Conservation (phyloP, 2,797 vertebrate genomes). For the Amblyraja radiata region DNA sequence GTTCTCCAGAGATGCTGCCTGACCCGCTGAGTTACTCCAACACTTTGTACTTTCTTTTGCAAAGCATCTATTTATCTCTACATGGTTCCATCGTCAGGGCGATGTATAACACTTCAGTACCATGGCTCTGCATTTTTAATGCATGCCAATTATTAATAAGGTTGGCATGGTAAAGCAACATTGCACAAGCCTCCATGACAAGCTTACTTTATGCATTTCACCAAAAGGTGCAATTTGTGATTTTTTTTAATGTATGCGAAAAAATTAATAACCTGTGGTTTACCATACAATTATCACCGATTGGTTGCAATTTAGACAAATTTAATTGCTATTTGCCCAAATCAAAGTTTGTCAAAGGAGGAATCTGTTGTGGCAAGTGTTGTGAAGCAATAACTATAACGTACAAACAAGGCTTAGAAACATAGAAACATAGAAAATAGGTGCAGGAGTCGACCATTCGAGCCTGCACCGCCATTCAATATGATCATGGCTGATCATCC, state of each 20-base stretch:
- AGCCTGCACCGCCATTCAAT: too few species aligned
- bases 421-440: too few species aligned
- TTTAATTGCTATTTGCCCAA: not conserved
- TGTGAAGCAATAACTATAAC: not conserved
- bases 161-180: not conserved
- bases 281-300: not conserved
- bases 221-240: not conserved
- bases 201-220: not conserved
- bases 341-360: not conserved
- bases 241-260: not conserved
- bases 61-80: not conserved
- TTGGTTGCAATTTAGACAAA: not conserved
- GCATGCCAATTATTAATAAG: not conserved
- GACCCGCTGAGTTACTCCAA: too few species aligned
- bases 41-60: too few species aligned
- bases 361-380: not conserved
- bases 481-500: too few species aligned
- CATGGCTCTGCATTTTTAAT: too few species aligned
- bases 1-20: too few species aligned
- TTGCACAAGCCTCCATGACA: not conserved
- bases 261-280: not conserved
- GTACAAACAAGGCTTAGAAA: not conserved
- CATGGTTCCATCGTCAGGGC: too few species aligned
- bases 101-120: too few species aligned
- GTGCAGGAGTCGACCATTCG: too few species aligned